phyloP scores from a whole-genome alignment of 2,113 vertebrate genomes.

The Ciconia stormi region DNA sequence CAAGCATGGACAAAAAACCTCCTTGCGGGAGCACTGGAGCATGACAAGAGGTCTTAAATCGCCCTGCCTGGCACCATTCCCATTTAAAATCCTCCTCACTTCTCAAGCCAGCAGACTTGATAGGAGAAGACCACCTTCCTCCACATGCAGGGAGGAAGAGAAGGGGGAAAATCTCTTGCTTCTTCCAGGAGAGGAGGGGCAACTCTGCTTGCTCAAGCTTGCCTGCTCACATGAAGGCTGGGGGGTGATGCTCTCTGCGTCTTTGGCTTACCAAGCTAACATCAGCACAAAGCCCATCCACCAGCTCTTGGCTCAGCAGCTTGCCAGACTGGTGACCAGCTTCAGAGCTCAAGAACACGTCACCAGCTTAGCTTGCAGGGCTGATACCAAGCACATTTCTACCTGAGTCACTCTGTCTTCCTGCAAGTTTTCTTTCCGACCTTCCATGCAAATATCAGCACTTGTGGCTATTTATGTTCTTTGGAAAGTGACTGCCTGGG shows the following conservation, averaged over 20 bases:
- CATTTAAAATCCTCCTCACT: not conserved
- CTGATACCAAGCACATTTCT: not conserved
- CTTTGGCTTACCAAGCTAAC: not conserved
- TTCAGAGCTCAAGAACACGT: not conserved
- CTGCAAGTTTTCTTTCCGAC: not conserved
- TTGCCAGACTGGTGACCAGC: not conserved
- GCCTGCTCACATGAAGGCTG: not conserved
- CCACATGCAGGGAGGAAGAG: not conserved
- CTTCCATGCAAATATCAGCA: not conserved
- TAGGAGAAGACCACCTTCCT: not conserved
- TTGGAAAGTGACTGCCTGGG: not conserved
- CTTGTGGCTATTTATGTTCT: not conserved
- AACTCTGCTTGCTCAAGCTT: not conserved
- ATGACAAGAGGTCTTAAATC: not conserved
- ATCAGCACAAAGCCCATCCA: not conserved
- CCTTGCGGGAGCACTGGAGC: not conserved
- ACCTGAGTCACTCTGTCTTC: not conserved
- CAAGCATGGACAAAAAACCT: not conserved
- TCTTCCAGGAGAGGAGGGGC: not conserved
- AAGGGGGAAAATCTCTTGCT: not conserved
- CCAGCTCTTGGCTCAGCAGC: not conserved
- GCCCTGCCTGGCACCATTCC: not conserved
- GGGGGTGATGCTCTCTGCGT: rapidly evolving
- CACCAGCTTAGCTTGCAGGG: not conserved
- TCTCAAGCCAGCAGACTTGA: not conserved